Conservation (phyloP, 2,888 invertebrate species). For the Heteromurus nitidus region DNA sequence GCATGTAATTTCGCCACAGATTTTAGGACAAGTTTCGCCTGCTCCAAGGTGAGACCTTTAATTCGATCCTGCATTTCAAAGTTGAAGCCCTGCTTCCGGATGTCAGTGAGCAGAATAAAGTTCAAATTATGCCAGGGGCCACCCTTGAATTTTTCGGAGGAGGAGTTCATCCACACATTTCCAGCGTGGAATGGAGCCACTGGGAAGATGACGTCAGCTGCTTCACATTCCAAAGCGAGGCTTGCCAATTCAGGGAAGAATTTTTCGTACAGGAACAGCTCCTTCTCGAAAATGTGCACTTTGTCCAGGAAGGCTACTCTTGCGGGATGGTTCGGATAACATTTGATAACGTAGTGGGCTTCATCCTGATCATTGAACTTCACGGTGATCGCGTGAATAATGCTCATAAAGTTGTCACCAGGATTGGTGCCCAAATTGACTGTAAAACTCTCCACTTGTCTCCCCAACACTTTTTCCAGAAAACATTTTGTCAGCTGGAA, state of each 20-base stretch:
- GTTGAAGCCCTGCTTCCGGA: slow-evolving; percentile 35
- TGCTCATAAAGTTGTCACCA: slow-evolving; percentile 41
- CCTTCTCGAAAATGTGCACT: slow-evolving; percentile 38
- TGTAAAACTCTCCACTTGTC: slow-evolving; percentile 34
- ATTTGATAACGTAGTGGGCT: slow-evolving; percentile 32
- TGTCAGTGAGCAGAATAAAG: slow-evolving; percentile 46
- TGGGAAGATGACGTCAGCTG: neutral
- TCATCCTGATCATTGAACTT: neutral
- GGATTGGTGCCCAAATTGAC: slow-evolving; percentile 35
- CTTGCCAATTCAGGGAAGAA: slow-evolving; percentile 21
- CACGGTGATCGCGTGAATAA: slow-evolving; percentile 38
- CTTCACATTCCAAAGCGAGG: neutral
- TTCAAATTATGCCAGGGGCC: slow-evolving; percentile 31
- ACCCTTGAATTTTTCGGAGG: slow-evolving; percentile 11
- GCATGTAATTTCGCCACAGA: slow-evolving; percentile 67
- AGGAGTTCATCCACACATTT: slow-evolving; percentile 14
- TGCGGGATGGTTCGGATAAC: slow-evolving; percentile 37
- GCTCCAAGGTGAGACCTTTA: slow-evolving; percentile 63
- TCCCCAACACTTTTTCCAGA: slow-evolving; percentile 21
- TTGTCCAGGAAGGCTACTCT: slow-evolving; percentile 32
- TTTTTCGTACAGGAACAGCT: slow-evolving; percentile 34
- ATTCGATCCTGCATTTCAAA: slow-evolving; percentile 69
- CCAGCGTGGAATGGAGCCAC: slow-evolving; percentile 40
- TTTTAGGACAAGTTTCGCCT: slow-evolving; percentile 64
- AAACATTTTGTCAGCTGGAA: slow-evolving; percentile 46